A percentile compares a stretch with the other conserved stretches of the same genome.
These are phyloP conservation scores for Pangasianodon gigas DNA, from an alignment of 2,113 vertebrate genomes.

Conservation along the genomic window DNA sequence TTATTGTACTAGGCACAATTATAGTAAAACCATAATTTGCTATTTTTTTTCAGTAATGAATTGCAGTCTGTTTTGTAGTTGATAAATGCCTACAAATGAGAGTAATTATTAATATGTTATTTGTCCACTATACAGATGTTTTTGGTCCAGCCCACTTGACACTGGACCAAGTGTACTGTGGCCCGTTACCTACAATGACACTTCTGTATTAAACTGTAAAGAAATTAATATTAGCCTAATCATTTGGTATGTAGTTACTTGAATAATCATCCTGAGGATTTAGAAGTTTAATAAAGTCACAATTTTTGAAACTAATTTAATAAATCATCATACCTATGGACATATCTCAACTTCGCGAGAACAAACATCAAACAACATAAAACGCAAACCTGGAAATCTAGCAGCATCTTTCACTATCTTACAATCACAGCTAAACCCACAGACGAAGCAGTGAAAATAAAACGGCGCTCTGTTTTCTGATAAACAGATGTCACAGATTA, in stretches of 20 bases:
- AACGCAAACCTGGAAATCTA: not conserved
- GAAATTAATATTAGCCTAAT: not conserved
- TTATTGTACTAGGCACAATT: too few relatives aligned
- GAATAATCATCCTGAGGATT: not conserved
- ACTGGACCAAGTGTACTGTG: not conserved
- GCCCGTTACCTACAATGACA: too few relatives aligned
- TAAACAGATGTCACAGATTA: constrained; percentile 13
- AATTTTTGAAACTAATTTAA: constrained; percentile 31
- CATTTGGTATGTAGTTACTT: not conserved
- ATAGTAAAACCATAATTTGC: too few relatives aligned
- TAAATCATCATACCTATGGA: constrained; percentile 26
- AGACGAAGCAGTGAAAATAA: not conserved
- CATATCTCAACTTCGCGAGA: not conserved
- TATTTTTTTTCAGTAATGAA: too few relatives aligned
- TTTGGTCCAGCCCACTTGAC: not conserved
- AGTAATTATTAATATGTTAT: too few relatives aligned
- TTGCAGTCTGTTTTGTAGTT: too few relatives aligned
- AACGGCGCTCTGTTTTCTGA: not conserved
- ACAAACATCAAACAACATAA: not conserved
- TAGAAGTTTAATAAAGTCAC: not conserved
- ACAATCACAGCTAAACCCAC: not conserved
- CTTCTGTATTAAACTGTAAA: too few relatives aligned
- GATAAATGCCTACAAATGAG: too few relatives aligned
- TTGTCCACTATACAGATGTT: too few relatives aligned
- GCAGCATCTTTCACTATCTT: not conserved